Base-by-base conservation (phyloP, 2,113 vertebrate genomes). In the Daboia siamensis region DNA sequence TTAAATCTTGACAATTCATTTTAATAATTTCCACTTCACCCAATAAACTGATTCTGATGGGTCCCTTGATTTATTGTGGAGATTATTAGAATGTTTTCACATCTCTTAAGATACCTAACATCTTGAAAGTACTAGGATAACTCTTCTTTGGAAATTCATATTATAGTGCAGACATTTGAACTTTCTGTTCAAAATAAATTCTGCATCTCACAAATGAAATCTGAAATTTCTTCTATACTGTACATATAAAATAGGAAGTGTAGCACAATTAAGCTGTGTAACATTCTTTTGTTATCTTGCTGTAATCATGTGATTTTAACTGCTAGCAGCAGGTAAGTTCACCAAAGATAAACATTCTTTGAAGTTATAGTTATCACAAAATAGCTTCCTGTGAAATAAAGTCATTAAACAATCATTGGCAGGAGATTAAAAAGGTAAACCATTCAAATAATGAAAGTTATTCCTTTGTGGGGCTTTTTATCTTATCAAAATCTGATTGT, bases 351-450 rank as follows among this genome's bases (percentile, higher is more conserved):
- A 97, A 96, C 93, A 96, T 52, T 94, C 96, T 97, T 96, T 97
- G 96, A 97, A 96, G 95, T 92, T 93, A 59, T 87, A 94, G 52
- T 91, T 96, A 94, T 89, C 93, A 92, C 94, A 87, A 92, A 94
- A 93, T 52, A 29, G 74, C 90, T 97, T 97, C 95, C 96, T 95
- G 95, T 95, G 92, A 96, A 93, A 93, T 91, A 95, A 91, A 64
- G 90, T 9, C 90, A 86, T 95, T 94, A 95, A 93, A 97, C 97
- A 97, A 97, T 97, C 94, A 95, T 92, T 97, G 96, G 97, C 96
- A 97, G 92, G 96, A 55, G 97, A 97, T 97, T 94, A 97, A 97
- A 96, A 95, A 95, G 84, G 56, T 64, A 94, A 85, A 54, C 17
- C 29, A 91, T 90, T n/a, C 88, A 95, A 96, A 95, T 94, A 96